Conservation (phyloP, 2,888 invertebrate genomes). For the Willowsia nigromaculata region DNA sequence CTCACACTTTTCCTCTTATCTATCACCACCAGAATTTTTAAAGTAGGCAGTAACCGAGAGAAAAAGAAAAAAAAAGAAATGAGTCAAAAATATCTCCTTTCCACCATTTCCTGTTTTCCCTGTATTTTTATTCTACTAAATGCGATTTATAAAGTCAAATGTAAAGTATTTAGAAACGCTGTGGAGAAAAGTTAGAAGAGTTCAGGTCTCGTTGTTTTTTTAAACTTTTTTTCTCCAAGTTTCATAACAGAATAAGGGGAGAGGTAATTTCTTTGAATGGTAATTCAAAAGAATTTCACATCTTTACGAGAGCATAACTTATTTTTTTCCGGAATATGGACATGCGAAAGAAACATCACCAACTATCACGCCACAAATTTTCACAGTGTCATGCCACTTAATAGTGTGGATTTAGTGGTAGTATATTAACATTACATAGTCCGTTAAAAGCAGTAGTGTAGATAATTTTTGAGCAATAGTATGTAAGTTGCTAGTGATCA, state of each 20-base stretch:
- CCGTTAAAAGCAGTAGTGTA: neutral
- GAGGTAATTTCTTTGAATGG: neutral
- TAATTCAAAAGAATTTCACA: too few relatives aligned
- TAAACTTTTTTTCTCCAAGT: neutral
- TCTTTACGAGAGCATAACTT: too few relatives aligned
- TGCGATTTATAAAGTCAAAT: neutral
- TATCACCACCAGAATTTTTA: neutral
- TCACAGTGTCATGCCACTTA: too few relatives aligned
- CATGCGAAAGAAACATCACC: too few relatives aligned
- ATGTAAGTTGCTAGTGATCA: neutral
- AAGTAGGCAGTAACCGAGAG: neutral
- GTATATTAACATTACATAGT: neutral
- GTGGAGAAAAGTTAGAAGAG: neutral
- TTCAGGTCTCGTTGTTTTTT: too few relatives aligned
- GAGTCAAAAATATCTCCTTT: neutral
- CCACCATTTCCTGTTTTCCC: neutral
- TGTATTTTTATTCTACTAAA: neutral
- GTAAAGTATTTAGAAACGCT: neutral
- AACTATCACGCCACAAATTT: too few relatives aligned
- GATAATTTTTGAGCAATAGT: neutral
- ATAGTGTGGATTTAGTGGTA: neutral
- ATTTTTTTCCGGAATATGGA: too few relatives aligned
- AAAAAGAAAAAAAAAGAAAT: neutral
- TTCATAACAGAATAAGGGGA: neutral
- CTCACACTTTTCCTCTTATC: slow-evolving; percentile 4